phyloP scores from a whole-genome alignment of 2,888 invertebrate species.

The Pristionchus maxplancki region DNA sequence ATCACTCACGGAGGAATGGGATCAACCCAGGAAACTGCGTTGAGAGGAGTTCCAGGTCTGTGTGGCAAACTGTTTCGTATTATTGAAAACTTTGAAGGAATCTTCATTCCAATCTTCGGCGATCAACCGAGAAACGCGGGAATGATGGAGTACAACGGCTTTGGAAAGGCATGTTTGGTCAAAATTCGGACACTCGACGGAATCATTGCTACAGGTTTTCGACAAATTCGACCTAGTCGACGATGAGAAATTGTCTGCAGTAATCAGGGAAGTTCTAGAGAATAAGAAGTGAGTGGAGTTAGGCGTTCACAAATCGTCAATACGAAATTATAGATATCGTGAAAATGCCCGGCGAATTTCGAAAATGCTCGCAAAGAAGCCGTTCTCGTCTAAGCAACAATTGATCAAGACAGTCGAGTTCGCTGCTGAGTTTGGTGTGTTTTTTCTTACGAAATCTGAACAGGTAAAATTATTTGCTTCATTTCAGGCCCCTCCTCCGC shows the following conservation, averaged over 20 bases:
- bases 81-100: too few relatives aligned
- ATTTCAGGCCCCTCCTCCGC: constrained; percentile 25
- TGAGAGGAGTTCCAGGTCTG: constrained; percentile 21
- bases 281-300: neutral
- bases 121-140: constrained; percentile 9
- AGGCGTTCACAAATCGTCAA: neutral
- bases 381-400: neutral
- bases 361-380: neutral
- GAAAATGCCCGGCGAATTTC: constrained; percentile 1
- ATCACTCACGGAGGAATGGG: constrained; percentile 19
- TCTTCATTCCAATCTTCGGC: neutral
- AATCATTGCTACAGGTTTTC: constrained; percentile 52
- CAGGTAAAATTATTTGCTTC: neutral
- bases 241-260: neutral
- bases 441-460: neutral
- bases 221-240: constrained; percentile 57
- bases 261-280: constrained; percentile 13
- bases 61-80: too few relatives aligned
- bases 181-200: too few relatives aligned
- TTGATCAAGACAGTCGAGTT: constrained; percentile 3
- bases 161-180: constrained; percentile 28
- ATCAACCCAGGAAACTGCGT: neutral
- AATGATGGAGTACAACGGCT: constrained; percentile 27
- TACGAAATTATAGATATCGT: neutral
- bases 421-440: constrained; percentile 23